These are phyloP conservation scores for Montipora sp. DNA, from an alignment of 64 coral and sea anemone genomes.

Conservation along the genomic window DNA sequence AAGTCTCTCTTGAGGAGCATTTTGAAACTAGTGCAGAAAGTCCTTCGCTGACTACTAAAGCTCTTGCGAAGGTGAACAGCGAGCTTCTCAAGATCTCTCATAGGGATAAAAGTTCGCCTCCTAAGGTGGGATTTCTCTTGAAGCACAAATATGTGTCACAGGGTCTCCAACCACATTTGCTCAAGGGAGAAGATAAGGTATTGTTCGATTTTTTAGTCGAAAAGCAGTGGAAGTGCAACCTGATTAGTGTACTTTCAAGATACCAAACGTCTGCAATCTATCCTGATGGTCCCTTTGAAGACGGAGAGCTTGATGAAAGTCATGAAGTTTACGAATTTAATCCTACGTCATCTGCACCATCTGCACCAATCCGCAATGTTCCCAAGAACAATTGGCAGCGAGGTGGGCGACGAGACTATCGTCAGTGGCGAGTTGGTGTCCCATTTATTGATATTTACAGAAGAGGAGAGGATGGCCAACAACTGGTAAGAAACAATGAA, in stretches of 20 bases:
- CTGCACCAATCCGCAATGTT: background rate
- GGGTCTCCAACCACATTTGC: constrained; percentile 28
- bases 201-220: background rate
- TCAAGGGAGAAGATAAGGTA: constrained; percentile 46
- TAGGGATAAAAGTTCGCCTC: background rate
- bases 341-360: background rate
- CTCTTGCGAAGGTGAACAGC: constrained; percentile 28
- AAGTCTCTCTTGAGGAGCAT: background rate
- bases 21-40: constrained; percentile 46
- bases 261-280: background rate
- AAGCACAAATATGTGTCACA: constrained; percentile 38
- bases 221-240: constrained; percentile 30
- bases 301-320: constrained; percentile 4
- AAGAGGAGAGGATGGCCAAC: background rate
- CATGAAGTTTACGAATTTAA: constrained; percentile 43
- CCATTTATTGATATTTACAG: constrained; percentile 29
- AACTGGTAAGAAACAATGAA: background rate
- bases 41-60: constrained; percentile 8
- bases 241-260: constrained; percentile 27
- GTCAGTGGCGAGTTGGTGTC: constrained; percentile 14
- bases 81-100: constrained; percentile 1
- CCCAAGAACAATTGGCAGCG: background rate
- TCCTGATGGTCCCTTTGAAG: background rate
- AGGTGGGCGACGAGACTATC: background rate
- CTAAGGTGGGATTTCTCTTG: constrained; percentile 28